Evolutionary conservation across 2,797 vertebrate genomes (phyloP), one percentile per base, ranked within the genome.

Genomic region (Hydrolagus colliei): DNA sequence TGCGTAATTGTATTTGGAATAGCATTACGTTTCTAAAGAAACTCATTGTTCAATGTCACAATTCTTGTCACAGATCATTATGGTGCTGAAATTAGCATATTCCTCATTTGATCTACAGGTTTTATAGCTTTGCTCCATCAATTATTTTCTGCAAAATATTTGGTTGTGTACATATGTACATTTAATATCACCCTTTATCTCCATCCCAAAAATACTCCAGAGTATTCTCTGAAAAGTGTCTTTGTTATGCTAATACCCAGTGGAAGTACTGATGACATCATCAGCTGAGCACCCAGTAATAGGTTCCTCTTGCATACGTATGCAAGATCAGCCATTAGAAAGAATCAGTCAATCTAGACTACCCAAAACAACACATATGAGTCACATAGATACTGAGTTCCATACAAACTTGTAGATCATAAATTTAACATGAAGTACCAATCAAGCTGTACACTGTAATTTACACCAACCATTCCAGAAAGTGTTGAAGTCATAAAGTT

Each of bases 331-430:
- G 61, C 32, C 41, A 35, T 77, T 61, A 77, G 68, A 20, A 20
- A 20, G 68, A 61, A n/a, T 52, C 9, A 61, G 0, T 77, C 8
- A 1, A 77, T 20, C 75, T 61, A 61, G 10, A 77, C 16, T 74
- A 74, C n/a, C 32, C 18, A 77, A 71, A 71, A 77, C n/a, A 77
- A 61, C 41, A 59, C n/a, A 76, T 52, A 74, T 74, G 32, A 74
- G 35, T 74, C 16, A 2, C 32, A 74, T 74, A 7, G 32, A 77
- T 77, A n/a, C 41, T 61, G 16, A 4, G 52, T 10, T 61, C 9
- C 10, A 4, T 18, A 76, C 59, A 14, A 76, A 59, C n/a, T 76
- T 20, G 52, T 59, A 77, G 35, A 16, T 20, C 20, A 72, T 18
- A 77, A 76, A 76, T 52, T 52, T 52, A 52, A 52, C 6, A 3